These are phyloP conservation scores for Papilio elwesi DNA, from an alignment of 2,888 invertebrate species.

Conservation along the genomic window DNA sequence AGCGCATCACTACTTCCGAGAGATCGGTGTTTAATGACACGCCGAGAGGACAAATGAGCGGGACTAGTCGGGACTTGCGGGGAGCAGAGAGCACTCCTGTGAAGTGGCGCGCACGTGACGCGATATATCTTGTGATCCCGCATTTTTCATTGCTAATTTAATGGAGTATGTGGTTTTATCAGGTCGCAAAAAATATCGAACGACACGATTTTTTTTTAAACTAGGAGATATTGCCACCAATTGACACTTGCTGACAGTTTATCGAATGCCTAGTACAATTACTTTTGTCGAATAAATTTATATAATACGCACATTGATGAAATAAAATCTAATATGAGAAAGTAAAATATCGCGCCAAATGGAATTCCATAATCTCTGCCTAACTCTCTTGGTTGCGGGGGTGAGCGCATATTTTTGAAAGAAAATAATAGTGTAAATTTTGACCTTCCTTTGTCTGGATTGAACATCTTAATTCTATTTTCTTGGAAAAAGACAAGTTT, in stretches of 20 bases:
- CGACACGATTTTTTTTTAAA: no score
- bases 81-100: conserved; percentile 46
- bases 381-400: no score
- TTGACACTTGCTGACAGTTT: no score
- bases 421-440: no score
- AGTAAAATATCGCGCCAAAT: no score
- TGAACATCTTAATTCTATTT: not conserved
- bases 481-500: not conserved
- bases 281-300: no score
- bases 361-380: no score
- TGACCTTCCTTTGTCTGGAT: not conserved
- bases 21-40: conserved; percentile 44
- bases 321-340: no score
- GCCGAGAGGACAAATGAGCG: conserved; percentile 53
- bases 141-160: conserved; percentile 14
- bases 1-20: not conserved
- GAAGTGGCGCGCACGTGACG: conserved; percentile 44
- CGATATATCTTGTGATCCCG: conserved; percentile 23
- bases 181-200: not conserved
- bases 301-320: no score
- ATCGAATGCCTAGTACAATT: no score
- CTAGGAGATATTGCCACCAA: no score
- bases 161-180: conserved; percentile 2
- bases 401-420: no score
- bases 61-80: conserved; percentile 47